These are phyloP conservation scores for Cheilinus undulatus DNA, from an alignment of 2,113 vertebrate species.

Conservation along the genomic window DNA sequence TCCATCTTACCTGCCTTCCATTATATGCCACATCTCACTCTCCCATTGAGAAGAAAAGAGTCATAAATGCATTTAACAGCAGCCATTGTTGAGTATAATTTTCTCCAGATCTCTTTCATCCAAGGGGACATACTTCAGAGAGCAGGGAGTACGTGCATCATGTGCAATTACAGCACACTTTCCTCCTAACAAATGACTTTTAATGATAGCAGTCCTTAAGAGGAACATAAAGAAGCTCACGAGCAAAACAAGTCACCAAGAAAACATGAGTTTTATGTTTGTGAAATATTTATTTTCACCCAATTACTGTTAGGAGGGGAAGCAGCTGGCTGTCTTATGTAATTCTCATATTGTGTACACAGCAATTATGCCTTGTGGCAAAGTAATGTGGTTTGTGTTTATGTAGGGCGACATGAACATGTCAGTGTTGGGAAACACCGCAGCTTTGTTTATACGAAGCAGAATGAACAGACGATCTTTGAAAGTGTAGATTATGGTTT, in stretches of 20 bases:
- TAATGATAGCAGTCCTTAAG: slow-evolving; percentile 23
- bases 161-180: slow-evolving; percentile 40
- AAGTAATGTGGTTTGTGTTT: slow-evolving; percentile 3
- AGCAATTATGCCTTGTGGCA: slow-evolving; percentile 10
- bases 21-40: neutral
- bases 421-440: slow-evolving; percentile 38
- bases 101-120: slow-evolving; percentile 21
- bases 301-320: slow-evolving; percentile 16
- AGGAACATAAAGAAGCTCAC: slow-evolving; percentile 20
- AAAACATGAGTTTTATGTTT: slow-evolving; percentile 10
- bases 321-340: neutral
- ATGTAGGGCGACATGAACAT: slow-evolving; percentile 16
- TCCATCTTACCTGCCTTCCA: slow-evolving; percentile 18
- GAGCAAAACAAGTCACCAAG: slow-evolving; percentile 16
- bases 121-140: neutral
- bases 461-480: slow-evolving; percentile 42
- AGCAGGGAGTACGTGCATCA: slow-evolving; percentile 30
- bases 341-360: slow-evolving; percentile 19
- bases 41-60: slow-evolving; percentile 7
- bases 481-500: slow-evolving; percentile 3
- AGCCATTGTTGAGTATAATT: slow-evolving; percentile 1
- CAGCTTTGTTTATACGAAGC: slow-evolving; percentile 22
- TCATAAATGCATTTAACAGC: neutral
- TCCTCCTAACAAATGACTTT: slow-evolving; percentile 46
- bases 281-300: slow-evolving; percentile 2